Base-by-base conservation (phyloP, 2,797 vertebrate genomes). In the Bradypodion pumilum region DNA sequence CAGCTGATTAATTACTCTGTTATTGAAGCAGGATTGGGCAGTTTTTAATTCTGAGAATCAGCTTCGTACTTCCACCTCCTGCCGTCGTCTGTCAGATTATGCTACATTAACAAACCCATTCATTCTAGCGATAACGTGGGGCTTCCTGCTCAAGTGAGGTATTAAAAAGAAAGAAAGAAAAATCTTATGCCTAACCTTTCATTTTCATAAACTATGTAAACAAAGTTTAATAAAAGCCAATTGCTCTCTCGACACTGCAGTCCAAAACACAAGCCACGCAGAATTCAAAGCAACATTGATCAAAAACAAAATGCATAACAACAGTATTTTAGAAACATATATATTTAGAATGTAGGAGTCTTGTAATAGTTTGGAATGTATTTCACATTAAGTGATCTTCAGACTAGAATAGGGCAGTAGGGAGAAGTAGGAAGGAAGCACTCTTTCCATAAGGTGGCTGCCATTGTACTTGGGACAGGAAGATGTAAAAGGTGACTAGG, bases 1-100 rank as follows among this genome's bases (percentile, higher is more conserved):
- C 52, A 82, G 69, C 73, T 93, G 89, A 88, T 88, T 94, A 92
- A 92, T 94, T 93, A 85, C 81, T 86, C 59, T 87, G 83, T 69
- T 91, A 86, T 80, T 92, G 82, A 92, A 78, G 90, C 35, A 93
- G 65, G 89, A 89, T 89, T 93, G 68, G 87, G 49, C 16, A 80
- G 42, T 42, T 27, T 92, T 93, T 91, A 93, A 89, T 77, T 82
- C 74, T 88, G 81, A 88, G 82, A 91, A 86, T 91, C 80, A 83
- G 60, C 89, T 92, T 94, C 79, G 62, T 59, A 87, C 63, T 78
- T 77, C 83, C 89, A 86, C 35, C 84, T 92, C 87, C 89, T 91
- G 60, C 77, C 86, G 76, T 90, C 87, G 78, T 90, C 82, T 95
- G 72, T 90, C 91, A 89, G 89, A 89, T 89, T 93, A 91, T 63